These are phyloP conservation scores for Euthynnus affinis DNA, from an alignment of 2,797 vertebrate genomes.

Conservation along the genomic window DNA sequence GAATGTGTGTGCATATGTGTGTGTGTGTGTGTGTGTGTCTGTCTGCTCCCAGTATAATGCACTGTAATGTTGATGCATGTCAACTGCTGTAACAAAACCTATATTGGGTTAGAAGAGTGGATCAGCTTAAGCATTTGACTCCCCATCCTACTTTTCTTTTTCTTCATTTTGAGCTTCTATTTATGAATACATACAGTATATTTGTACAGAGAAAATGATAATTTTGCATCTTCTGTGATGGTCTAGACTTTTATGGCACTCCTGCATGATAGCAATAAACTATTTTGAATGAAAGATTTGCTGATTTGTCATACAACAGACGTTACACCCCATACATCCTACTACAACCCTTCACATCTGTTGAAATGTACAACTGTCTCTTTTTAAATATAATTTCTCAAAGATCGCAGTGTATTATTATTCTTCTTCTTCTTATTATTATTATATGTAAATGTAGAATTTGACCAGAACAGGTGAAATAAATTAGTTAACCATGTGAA, in stretches of 20 bases:
- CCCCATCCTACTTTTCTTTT: conserved; percentile 38
- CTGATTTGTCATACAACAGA: not conserved
- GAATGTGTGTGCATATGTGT: conserved; percentile 45
- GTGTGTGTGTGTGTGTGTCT: conserved; percentile 37
- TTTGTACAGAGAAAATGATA: conserved; percentile 83
- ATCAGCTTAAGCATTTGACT: conserved; percentile 54
- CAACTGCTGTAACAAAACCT: conserved; percentile 80
- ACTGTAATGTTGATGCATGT: conserved; percentile 87
- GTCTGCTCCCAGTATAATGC: conserved; percentile 80
- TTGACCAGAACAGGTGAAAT: not conserved
- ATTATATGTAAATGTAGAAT: not conserved
- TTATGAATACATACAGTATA: conserved; percentile 81
- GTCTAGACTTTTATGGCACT: conserved; percentile 87
- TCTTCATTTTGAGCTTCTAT: conserved; percentile 81
- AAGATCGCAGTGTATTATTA: not conserved
- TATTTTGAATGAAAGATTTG: conserved; percentile 86
- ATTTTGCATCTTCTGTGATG: conserved; percentile 89
- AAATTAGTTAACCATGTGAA: not conserved
- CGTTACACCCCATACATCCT: not conserved
- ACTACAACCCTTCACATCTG: not conserved
- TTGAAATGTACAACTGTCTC: not conserved
- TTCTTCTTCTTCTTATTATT: too few species aligned
- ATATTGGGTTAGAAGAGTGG: conserved; percentile 72
- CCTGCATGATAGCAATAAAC: conserved; percentile 92
- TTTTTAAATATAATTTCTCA: not conserved